Percentiles rank a stretch among this genome's conserved stretches.
Conservation (phyloP, 1,140 invertebrate genomes). For the Venustaconcha ellipsiformis region DNA sequence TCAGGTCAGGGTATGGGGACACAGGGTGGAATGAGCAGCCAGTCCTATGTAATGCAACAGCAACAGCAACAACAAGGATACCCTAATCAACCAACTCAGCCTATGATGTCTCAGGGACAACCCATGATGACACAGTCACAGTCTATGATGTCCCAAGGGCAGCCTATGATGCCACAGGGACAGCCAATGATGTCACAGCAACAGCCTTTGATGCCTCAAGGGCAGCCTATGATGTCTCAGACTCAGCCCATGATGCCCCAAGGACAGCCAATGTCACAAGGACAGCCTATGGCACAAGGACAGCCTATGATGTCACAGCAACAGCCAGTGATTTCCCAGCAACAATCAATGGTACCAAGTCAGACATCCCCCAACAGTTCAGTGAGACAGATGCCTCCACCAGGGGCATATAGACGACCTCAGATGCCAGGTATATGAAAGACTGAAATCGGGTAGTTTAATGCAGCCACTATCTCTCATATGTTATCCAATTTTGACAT, state of each 20-base stretch:
- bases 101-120: slow-evolving; percentile 42
- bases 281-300: slow-evolving; percentile 18
- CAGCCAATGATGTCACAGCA: slow-evolving; percentile 36
- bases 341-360: slow-evolving; percentile 34
- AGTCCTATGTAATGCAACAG: background rate
- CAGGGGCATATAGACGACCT: slow-evolving; percentile 20
- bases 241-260: slow-evolving; percentile 18
- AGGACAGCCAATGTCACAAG: slow-evolving; percentile 18
- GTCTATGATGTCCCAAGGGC: slow-evolving; percentile 32
- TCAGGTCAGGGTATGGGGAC: slow-evolving; percentile 2
- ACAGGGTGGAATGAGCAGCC: slow-evolving; percentile 1
- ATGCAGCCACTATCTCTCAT: no score
- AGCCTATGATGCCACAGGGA: slow-evolving; percentile 38
- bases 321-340: slow-evolving; percentile 38
- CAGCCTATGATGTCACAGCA: slow-evolving; percentile 38
- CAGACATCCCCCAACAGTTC: slow-evolving; percentile 27
- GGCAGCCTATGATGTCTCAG: slow-evolving; percentile 23
- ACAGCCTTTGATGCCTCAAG: slow-evolving; percentile 45
- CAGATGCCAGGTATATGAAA: slow-evolving; percentile 23
- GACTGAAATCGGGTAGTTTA: no score
- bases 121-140: slow-evolving; percentile 37
- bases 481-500: no score
- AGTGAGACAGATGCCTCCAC: slow-evolving; percentile 14
- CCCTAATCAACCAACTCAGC: slow-evolving; percentile 20
- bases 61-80: slow-evolving; percentile 9